Evolutionary conservation across 2,797 vertebrate genomes (phyloP).

Genomic region (Champsocephalus esox): DNA sequence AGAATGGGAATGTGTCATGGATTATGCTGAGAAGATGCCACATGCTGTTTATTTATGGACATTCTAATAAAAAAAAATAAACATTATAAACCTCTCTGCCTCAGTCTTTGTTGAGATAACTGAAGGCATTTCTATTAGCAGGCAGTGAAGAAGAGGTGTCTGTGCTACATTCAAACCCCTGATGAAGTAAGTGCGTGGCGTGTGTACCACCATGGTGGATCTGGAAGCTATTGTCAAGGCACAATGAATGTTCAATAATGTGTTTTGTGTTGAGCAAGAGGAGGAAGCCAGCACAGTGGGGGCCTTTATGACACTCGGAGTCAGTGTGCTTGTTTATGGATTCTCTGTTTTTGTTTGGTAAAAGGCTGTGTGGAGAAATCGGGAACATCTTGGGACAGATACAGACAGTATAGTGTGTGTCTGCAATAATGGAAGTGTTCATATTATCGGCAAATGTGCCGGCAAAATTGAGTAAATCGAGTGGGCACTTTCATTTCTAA

Average conservation of each 20-base stretch:
- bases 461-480: neutral
- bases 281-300: conserved; percentile 34
- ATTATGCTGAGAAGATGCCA: conserved; percentile 71
- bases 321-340: conserved; percentile 24
- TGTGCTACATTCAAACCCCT: conserved; percentile 12
- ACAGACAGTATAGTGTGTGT: neutral
- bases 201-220: conserved; percentile 48
- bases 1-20: conserved; percentile 74
- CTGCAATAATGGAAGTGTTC: neutral
- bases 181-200: conserved; percentile 53
- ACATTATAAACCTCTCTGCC: conserved; percentile 5
- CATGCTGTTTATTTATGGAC: conserved; percentile 52
- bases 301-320: conserved; percentile 35
- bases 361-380: conserved; percentile 18
- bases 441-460: neutral
- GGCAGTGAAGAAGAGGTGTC: neutral
- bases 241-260: conserved; percentile 56
- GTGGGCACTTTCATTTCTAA: neutral
- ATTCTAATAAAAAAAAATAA: conserved; percentile 20
- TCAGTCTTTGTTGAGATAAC: conserved; percentile 12
- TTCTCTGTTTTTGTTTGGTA: conserved; percentile 19
- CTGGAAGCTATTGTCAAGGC: conserved; percentile 55
- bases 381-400: neutral
- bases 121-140: neutral
- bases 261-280: conserved; percentile 48